A percentile compares a stretch with the other conserved stretches of the same genome.
Evolutionary conservation across 2,888 invertebrate species (phyloP).

Genomic region (Pemphredon lugubris): DNA sequence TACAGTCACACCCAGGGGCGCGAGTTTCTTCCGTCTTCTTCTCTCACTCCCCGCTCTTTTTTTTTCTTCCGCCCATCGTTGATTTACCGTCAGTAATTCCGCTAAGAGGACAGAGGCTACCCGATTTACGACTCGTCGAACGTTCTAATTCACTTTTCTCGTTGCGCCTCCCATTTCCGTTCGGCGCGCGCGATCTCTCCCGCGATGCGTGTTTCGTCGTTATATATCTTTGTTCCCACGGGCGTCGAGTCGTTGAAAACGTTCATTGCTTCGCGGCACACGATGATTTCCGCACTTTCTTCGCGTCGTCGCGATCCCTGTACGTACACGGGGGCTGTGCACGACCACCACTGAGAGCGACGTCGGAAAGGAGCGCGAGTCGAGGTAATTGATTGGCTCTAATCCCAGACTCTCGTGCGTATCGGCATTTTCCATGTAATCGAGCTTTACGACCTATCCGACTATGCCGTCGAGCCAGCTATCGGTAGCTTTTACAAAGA

Average conservation of each 20-base stretch:
- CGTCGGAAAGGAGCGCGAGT: constrained; percentile 25
- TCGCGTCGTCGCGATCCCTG: constrained; percentile 4
- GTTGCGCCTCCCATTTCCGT: constrained; percentile 32
- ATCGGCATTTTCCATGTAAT: constrained; percentile 55
- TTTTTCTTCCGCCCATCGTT: constrained; percentile 52
- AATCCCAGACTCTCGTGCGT: constrained; percentile 62
- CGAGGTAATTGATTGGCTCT: constrained; percentile 65
- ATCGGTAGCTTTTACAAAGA: constrained; percentile 18
- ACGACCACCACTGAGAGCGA: too few relatives aligned
- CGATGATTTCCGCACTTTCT: constrained; percentile 50
- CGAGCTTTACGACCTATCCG: constrained; percentile 42
- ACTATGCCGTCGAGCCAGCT: constrained; percentile 30
- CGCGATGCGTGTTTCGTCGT: constrained; percentile 53
- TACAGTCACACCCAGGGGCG: constrained; percentile 21
- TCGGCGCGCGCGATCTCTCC: constrained; percentile 22
- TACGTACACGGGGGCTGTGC: constrained; percentile 4
- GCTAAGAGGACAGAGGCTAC: constrained; percentile 65
- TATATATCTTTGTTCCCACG: constrained; percentile 45
- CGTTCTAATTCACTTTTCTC: constrained; percentile 67
- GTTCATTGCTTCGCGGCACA: constrained; percentile 47
- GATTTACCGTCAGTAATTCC: constrained; percentile 72
- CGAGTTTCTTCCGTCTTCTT: constrained; percentile 40
- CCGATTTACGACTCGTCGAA: constrained; percentile 66
- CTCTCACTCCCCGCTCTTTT: constrained; percentile 4
- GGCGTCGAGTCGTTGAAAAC: constrained; percentile 42